A percentile compares a stretch with the other conserved stretches of the same genome.
Conservation (phyloP, 2,113 vertebrate species). For the Engraulis encrasicolus region DNA sequence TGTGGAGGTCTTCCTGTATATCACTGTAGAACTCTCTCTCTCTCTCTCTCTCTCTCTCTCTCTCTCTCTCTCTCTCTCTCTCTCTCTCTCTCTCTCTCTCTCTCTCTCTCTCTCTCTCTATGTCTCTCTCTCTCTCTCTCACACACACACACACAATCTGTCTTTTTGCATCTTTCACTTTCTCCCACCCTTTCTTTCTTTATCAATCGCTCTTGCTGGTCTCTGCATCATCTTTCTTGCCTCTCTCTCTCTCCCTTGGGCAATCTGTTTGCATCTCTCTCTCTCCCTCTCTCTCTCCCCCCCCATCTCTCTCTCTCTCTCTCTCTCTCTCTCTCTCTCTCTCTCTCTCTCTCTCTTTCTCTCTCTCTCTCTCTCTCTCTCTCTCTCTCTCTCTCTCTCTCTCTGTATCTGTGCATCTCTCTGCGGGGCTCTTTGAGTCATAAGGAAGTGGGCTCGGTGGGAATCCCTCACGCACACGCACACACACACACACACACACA, state of each 20-base stretch:
- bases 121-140: conserved; percentile 39
- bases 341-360: conserved; percentile 49
- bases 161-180: conserved; percentile 33
- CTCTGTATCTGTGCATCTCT: neutral
- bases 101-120: conserved; percentile 52
- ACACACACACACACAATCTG: conserved; percentile 35
- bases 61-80: conserved; percentile 22
- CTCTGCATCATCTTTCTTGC: conserved; percentile 27
- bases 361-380: conserved; percentile 17
- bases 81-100: neutral
- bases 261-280: conserved; percentile 50
- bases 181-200: conserved; percentile 49
- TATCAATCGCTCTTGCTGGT: conserved; percentile 39
- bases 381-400: neutral
- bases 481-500: neutral
- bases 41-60: conserved; percentile 36
- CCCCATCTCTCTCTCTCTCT: conserved; percentile 34
- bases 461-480: neutral
- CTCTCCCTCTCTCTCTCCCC: conserved; percentile 22
- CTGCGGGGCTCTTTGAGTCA: conserved; percentile 7
- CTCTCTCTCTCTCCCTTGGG: conserved; percentile 8
- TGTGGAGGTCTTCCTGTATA: conserved; percentile 41
- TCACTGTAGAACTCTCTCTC: too few relatives aligned
- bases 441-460: conserved; percentile 13
- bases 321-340: conserved; percentile 34